These are phyloP conservation scores for Hirudo medicinalis DNA, from an alignment of 1,140 invertebrate genomes.

Conservation along the genomic window DNA sequence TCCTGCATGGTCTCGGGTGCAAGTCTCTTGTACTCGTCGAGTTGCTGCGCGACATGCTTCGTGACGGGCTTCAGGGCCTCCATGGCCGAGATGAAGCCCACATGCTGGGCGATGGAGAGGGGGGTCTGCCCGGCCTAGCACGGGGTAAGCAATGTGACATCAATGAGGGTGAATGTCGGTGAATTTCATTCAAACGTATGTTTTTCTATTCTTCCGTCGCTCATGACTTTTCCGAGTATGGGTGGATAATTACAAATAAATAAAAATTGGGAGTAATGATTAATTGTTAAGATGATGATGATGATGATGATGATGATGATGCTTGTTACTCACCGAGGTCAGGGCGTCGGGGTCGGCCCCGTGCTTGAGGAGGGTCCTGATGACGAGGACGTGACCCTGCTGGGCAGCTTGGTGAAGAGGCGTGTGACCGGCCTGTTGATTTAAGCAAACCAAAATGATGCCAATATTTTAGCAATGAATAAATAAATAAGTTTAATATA, in stretches of 20 bases:
- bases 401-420: conserved; percentile 94
- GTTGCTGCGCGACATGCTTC: no score
- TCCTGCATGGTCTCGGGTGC: conserved; percentile 15
- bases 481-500: no score
- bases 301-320: no score
- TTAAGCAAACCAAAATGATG: background rate
- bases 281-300: background rate
- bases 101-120: conserved; percentile 13
- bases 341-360: conserved; percentile 83
- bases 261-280: no score
- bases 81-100: conserved; percentile 13
- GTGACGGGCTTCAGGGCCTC: conserved; percentile 10
- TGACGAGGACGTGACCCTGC: conserved; percentile 90
- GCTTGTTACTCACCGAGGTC: conserved; percentile 62
- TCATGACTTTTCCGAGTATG: no score
- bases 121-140: conserved; percentile 13
- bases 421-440: conserved; percentile 62
- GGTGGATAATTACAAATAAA: no score
- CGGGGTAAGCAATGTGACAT: background rate
- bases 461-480: no score
- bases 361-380: conserved; percentile 79
- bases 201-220: no score
- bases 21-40: conserved; percentile 25
- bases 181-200: no score
- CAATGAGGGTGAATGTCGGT: no score